Evolutionary conservation across 1,140 invertebrate species (phyloP), one percentile per base, ranked within the genome.

Genomic region (Archegozetes longisetosus): DNA sequence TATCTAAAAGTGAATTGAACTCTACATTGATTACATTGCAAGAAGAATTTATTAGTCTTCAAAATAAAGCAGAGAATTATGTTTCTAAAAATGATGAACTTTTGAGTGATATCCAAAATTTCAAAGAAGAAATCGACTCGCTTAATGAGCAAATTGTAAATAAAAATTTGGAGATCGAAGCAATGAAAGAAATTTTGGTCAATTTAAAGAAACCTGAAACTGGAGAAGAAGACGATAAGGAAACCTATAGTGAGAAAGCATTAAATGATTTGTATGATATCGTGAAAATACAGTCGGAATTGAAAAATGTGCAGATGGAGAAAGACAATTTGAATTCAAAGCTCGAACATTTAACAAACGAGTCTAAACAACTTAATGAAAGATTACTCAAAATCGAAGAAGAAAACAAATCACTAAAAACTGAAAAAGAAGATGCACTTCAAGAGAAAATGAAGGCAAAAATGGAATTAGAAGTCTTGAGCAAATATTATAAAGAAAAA

Each of bases 401-500:
- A 17, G 6, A 40, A 40, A 56, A 62, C 20, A 60, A 64, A 26
- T 3, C 20, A 40, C 49, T 64, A 32, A 56, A 60, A 47, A 26
- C 54, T 22, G 28, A 28, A 14, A 32, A 52, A 20, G 59, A 65
- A 48, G 20, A 25, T 20, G 63, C 64, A 24, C 26, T 27, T 20
- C 25, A 48, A 25, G 57, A 65, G 14, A 50, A 48, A 29, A 23
- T 24, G 0, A 61, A 65, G 24, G 58, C 64, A 22, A 46, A 49
- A 22, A 61, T 47, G 46, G 55, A 61, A 26, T 29, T 65, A 17
- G 52, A 60, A 23, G 64, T 65, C 3, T 52, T 65, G 3, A 62
- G 40, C 23, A 60, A 64, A 28, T 64, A 65, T 32, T 65, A 60
- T 55, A 65, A 64, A 40, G 64, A 65, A 32, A 64, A 64, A 51